Conservation (phyloP, 1,140 invertebrate genomes). For the Caenorhabditis elegans region DNA sequence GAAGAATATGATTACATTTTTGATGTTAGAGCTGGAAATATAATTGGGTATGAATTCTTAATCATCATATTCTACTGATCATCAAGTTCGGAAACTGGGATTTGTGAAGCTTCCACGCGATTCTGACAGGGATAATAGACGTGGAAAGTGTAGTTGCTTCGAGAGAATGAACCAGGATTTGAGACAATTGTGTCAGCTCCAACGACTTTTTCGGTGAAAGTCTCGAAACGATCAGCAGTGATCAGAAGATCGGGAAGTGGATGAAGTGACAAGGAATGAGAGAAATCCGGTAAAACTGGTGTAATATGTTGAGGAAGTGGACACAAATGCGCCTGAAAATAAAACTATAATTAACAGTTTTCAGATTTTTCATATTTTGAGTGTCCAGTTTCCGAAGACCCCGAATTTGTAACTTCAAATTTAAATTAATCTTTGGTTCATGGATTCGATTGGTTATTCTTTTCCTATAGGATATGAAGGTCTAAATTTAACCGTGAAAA, state of each 20-base stretch:
- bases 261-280: constrained; percentile 25
- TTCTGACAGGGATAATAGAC: constrained; percentile 38
- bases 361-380: no score
- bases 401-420: no score
- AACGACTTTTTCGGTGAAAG: not conserved
- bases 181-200: constrained; percentile 25
- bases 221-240: constrained; percentile 35
- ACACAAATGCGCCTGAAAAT: constrained; percentile 35
- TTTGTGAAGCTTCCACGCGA: not conserved
- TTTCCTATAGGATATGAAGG: no score
- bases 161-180: constrained; percentile 39
- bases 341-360: no score
- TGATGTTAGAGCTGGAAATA: no score
- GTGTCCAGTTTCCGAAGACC: no score
- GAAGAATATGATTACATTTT: no score
- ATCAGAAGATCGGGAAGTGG: constrained; percentile 40
- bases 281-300: constrained; percentile 31
- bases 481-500: no score
- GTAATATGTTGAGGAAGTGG: constrained; percentile 35
- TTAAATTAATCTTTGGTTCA: no score
- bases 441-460: no score
- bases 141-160: constrained; percentile 27
- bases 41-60: no score
- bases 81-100: not conserved
- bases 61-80: not conserved